Base-by-base conservation (phyloP, 2,113 vertebrate species). In the Anhinga anhinga region DNA sequence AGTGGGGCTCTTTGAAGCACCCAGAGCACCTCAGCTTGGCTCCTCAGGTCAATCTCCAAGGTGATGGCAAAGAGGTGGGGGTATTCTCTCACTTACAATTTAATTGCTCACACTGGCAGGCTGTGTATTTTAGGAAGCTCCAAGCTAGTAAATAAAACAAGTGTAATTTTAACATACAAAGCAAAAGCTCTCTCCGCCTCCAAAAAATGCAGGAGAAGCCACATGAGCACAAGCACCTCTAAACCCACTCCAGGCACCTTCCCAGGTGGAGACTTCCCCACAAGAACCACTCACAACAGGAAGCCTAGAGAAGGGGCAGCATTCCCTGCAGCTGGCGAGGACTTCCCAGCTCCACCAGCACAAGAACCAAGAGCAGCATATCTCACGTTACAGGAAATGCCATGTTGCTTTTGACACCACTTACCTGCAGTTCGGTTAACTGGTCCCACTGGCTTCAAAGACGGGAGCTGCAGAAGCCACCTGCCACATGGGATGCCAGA, bases 401-500 rank as follows among this genome's bases (percentile, higher is more conserved):
- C 1, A 0, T 0, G 10, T 5, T 50, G 47, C 34, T 34, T 47
- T 11, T 5, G 34, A 17, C 59, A 52, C 11, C 55, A 2, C 14
- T 25, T 16, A 59, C 32, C 81, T 22, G 17, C 1, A 0, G 5
- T 26, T 71, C 4, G 1, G 10, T 3, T 38, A 34, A 49, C 71
- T 21, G 52, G n/a, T 59, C 50, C 72, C 49, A 10, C 40, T 5
- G 22, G 72, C 17, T 22, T 13, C 19, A 45, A 4, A 0, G 11
- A 4, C 25, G 20, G 59, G 71, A 77, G 63, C 40, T 38, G 49
- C 40, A 9, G 0, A 2, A 23, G 45, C 19, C 44, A 56, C 18
- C 38, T 36, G 36, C 21, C 67, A 15, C 13, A 1, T 0, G 0
- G 58, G 32, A 20, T 18, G 20, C 12, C 1, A 0, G 18, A 4